Evolutionary conservation across 2,888 invertebrate species (phyloP).

Genomic region (Volucella zonaria): DNA sequence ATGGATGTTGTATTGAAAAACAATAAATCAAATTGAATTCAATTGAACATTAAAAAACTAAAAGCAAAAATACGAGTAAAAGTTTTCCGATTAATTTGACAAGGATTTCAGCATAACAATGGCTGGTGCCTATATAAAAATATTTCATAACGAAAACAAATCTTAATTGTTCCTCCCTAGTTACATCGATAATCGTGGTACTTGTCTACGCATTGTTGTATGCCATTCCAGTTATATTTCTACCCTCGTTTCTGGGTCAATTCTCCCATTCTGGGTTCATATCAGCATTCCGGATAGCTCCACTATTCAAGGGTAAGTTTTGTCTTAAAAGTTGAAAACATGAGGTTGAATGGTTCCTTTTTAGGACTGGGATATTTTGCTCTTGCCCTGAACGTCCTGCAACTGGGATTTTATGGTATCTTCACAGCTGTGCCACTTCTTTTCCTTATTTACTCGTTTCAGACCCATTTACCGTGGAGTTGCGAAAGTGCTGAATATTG

Average conservation of each 20-base stretch:
- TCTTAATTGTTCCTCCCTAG: neutral
- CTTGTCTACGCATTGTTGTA: conserved; percentile 17
- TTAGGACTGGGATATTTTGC: conserved; percentile 92
- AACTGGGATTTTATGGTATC: conserved; percentile 91
- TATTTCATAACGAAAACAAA: too few species aligned
- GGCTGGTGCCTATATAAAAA: too few species aligned
- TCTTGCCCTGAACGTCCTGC: conserved; percentile 89
- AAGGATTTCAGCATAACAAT: too few species aligned
- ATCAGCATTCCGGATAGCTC: conserved; percentile 89
- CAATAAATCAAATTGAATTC: too few species aligned
- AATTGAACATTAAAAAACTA: too few species aligned
- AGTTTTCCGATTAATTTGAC: too few species aligned
- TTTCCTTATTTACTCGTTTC: conserved; percentile 89
- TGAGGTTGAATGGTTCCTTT: too few species aligned
- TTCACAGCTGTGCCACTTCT: conserved; percentile 92
- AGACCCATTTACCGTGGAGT: conserved; percentile 87
- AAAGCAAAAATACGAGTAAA: too few species aligned
- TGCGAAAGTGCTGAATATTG: conserved; percentile 6
- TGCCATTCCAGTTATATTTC: conserved; percentile 88
- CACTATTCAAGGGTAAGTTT: conserved; percentile 90
- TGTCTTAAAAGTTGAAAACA: neutral
- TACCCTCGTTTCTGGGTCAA: conserved; percentile 92
- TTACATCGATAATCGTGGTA: neutral
- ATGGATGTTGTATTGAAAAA: too few species aligned
- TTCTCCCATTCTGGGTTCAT: conserved; percentile 90